phyloP scores from a whole-genome alignment of 2,888 invertebrate species.

The Nymphalis c-album region DNA sequence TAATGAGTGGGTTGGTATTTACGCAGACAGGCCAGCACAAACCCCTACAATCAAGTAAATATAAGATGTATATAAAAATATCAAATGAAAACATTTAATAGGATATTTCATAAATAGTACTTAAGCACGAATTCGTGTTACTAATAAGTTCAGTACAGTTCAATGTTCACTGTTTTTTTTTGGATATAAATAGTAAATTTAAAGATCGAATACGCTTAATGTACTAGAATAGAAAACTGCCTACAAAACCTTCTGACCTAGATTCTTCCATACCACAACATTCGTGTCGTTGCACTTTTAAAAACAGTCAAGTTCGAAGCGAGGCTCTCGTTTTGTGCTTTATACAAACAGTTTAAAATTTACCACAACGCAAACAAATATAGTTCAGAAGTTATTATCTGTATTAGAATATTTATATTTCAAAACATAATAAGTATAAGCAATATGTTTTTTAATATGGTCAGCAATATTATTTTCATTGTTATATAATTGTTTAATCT shows the following conservation, averaged over 20 bases:
- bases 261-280: slow-evolving; percentile 1
- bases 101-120: no score
- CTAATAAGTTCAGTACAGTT: not conserved
- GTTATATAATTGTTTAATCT: no score
- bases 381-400: not conserved
- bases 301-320: slow-evolving; percentile 14
- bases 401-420: not conserved
- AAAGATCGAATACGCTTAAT: slow-evolving; percentile 10
- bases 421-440: no score
- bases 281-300: slow-evolving; percentile 13
- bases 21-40: no score
- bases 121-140: no score
- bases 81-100: no score
- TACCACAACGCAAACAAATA: not conserved
- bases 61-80: no score
- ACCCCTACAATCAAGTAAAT: no score
- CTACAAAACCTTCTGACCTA: slow-evolving; percentile 10
- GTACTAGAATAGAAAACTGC: slow-evolving; percentile 5
- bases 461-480: no score
- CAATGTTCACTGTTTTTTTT: not conserved
- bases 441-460: no score
- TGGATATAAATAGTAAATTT: not conserved
- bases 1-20: no score
- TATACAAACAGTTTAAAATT: not conserved
- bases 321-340: not conserved